A percentile compares a stretch with the other conserved stretches of the same genome.
Conservation (phyloP, 2,113 vertebrate species). For the Axis porcinus region DNA sequence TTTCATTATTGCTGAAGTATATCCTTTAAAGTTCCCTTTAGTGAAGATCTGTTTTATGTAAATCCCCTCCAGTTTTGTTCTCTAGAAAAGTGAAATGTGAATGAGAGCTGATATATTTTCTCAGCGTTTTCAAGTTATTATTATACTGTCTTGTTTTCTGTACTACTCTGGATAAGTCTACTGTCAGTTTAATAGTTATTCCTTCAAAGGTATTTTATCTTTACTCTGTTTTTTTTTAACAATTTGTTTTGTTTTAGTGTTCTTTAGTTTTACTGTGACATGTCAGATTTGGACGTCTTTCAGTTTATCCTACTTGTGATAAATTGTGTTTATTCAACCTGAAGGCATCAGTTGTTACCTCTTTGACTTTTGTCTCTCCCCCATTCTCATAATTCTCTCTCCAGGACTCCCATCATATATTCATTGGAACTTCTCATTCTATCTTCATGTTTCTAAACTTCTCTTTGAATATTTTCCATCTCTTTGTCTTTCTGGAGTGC, state of each 20-base stretch:
- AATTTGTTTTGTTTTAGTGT: neutral
- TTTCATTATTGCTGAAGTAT: neutral
- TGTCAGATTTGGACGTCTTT: neutral
- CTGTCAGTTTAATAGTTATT: neutral
- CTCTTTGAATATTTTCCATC: neutral
- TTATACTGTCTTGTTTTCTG: neutral
- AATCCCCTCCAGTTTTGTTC: neutral
- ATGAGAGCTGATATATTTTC: neutral
- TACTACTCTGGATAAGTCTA: neutral
- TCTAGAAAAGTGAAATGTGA: neutral
- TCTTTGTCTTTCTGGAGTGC: neutral
- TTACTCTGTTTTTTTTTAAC: neutral
- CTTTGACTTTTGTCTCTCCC: neutral
- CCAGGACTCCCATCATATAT: neutral
- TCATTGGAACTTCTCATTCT: neutral
- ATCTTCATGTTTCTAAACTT: neutral
- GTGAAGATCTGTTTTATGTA: neutral
- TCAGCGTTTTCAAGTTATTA: neutral
- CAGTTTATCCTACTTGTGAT: neutral
- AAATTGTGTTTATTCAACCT: neutral
- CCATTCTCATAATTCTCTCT: neutral
- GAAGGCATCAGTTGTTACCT: neutral
- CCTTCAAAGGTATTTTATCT: neutral
- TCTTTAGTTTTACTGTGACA: neutral
- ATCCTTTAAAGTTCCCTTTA: neutral